These are phyloP conservation scores for Nomada lathburiana DNA, from an alignment of 2,888 invertebrate genomes.

Conservation along the genomic window DNA sequence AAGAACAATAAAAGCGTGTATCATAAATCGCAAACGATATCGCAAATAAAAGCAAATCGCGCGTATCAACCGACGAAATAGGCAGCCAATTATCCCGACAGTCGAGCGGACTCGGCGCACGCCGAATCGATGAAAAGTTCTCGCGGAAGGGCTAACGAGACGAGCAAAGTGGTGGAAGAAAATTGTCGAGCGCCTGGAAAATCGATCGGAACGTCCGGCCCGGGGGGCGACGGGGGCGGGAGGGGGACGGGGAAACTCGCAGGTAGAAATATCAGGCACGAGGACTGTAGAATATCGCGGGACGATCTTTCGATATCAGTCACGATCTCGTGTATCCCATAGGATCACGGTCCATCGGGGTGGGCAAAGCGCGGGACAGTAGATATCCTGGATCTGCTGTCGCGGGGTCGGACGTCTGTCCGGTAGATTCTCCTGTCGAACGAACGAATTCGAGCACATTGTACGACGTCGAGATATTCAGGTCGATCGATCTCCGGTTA, in stretches of 20 bases:
- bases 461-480: conserved; percentile 41
- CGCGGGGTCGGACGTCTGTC: conserved; percentile 22
- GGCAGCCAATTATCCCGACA: background rate
- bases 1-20: too few relatives aligned
- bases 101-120: background rate
- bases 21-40: too few relatives aligned
- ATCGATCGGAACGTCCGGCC: conserved; percentile 12
- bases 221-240: too few relatives aligned
- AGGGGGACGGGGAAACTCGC: background rate
- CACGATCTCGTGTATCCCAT: conserved; percentile 36
- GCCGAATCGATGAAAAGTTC: conserved; percentile 9
- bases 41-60: too few relatives aligned
- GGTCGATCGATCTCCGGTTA: conserved; percentile 55
- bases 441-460: conserved; percentile 59
- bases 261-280: conserved; percentile 19
- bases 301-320: conserved; percentile 34
- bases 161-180: background rate
- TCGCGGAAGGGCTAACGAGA: conserved; percentile 8
- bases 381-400: background rate
- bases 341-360: conserved; percentile 25
- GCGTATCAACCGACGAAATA: too few relatives aligned
- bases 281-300: background rate
- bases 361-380: background rate
- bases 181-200: conserved; percentile 16
- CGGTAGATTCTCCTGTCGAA: conserved; percentile 44